Base-by-base conservation (phyloP, 2,888 invertebrate genomes). In the Calliphora vomitoria region DNA sequence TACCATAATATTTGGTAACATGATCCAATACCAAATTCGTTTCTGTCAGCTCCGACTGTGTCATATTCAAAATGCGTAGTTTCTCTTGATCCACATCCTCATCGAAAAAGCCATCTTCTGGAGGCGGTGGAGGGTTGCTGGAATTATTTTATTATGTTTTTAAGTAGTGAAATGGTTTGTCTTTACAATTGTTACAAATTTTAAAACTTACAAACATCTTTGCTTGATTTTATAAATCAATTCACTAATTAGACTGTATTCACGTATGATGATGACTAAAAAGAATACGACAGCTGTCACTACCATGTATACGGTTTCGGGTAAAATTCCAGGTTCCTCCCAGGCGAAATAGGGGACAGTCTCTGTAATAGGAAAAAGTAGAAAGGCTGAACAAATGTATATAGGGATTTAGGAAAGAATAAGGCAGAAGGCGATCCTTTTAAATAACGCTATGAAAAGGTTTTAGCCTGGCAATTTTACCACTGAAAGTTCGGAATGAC, bases 1-100 rank as follows among this genome's bases (percentile, higher is more conserved):
- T 94, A 8, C 95, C 95, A 91, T 98, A 98, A 91, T 95, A 96
- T 93, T 98, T 98, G 25, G 96, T 95, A 11, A 98, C 94, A 87
- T 95, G 94, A 86, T 95, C 95, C 13, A 96, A 92, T 0, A 96
- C 95, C 4, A 97, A 92, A 68, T 95, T 95, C 89, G 95, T 94
- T 0, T 91, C 90, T 0, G 90, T 68, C 18, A 95, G 91, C 18
- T 94, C 93, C 0, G 90, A 50, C 8, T 90, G 79, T 0, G 94
- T 90, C 89, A 95, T 93, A 8, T 91, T 90, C 15, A 93, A 90
- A 4, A 95, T 95, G 88, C 94, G 94, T 0, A 91, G 87, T 55
- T 94, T 94, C 90, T 96, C 96, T 0, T 92, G 93, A 0, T 91
- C 90, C 11, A 96, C 96, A 91, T 96, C 96, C 1, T 92, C 93